Percentiles rank a stretch among this genome's conserved stretches.
Evolutionary conservation across 2,113 vertebrate genomes (phyloP).

Genomic region (Anser brachyrhynchus): DNA sequence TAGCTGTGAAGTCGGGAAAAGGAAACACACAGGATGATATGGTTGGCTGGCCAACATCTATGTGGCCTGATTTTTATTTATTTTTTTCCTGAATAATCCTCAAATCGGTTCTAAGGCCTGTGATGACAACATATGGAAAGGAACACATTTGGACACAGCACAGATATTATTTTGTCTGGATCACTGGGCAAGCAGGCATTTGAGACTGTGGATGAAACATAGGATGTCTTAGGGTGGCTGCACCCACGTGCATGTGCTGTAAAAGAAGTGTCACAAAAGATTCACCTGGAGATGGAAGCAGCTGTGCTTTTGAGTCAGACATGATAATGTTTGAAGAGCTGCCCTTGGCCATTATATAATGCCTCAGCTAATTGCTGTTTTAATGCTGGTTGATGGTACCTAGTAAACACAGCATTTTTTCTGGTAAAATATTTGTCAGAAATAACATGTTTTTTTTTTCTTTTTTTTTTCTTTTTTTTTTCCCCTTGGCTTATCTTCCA

Average conservation of each 20-base stretch:
- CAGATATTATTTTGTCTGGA: neutral
- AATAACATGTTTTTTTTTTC: neutral
- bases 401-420: neutral
- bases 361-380: neutral
- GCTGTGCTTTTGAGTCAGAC: neutral
- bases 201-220: neutral
- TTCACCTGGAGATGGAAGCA: neutral
- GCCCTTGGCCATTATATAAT: neutral
- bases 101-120: neutral
- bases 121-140: neutral
- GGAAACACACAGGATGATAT: neutral
- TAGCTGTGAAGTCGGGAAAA: neutral
- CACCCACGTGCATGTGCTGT: neutral
- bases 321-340: neutral
- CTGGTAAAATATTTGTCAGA: neutral
- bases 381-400: neutral
- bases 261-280: neutral
- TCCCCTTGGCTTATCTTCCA: neutral
- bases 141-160: neutral
- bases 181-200: neutral
- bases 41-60: neutral
- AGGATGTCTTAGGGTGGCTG: neutral
- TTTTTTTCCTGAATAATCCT: neutral
- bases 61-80: accelerated
- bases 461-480: accelerated